Percentiles rank a stretch among this genome's conserved stretches.
These are phyloP conservation scores for Meloidogyne hapla DNA, from an alignment of 1,140 invertebrate genomes.

Conservation along the genomic window DNA sequence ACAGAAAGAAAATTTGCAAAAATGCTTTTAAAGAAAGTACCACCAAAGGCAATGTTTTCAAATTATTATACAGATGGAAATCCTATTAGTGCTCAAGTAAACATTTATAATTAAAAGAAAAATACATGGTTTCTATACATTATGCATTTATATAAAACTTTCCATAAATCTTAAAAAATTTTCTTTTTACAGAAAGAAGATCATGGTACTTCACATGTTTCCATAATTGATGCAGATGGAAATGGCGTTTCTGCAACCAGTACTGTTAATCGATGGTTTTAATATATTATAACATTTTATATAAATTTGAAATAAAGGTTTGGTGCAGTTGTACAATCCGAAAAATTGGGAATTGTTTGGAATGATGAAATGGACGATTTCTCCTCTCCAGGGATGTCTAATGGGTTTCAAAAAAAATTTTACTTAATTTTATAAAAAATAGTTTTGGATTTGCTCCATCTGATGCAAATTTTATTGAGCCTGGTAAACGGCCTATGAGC, in stretches of 20 bases:
- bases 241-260: conserved; percentile 90
- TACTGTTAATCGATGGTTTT: conserved; percentile 79
- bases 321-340: conserved; percentile 67
- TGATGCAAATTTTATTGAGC: conserved; percentile 76
- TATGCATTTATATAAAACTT: no score
- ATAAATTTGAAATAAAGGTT: conserved; percentile 66
- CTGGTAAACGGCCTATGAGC: conserved; percentile 81
- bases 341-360: conserved; percentile 81
- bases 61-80: conserved; percentile 44
- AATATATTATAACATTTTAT: neutral
- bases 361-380: conserved; percentile 78
- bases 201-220: conserved; percentile 83
- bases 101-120: neutral
- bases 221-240: conserved; percentile 79
- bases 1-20: conserved; percentile 34
- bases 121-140: neutral
- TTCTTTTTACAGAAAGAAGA: conserved; percentile 51
- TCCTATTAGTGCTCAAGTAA: conserved; percentile 16
- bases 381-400: conserved; percentile 42
- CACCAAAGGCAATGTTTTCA: conserved; percentile 42
- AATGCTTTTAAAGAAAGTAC: conserved; percentile 36
- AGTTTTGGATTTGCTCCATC: conserved; percentile 74
- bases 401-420: conserved; percentile 62
- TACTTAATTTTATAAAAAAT: neutral
- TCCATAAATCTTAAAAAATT: neutral